Evolutionary conservation across 2,888 invertebrate species (phyloP), one percentile per base, ranked within the genome.

Genomic region (Imbricaverruca yamaguchii): DNA sequence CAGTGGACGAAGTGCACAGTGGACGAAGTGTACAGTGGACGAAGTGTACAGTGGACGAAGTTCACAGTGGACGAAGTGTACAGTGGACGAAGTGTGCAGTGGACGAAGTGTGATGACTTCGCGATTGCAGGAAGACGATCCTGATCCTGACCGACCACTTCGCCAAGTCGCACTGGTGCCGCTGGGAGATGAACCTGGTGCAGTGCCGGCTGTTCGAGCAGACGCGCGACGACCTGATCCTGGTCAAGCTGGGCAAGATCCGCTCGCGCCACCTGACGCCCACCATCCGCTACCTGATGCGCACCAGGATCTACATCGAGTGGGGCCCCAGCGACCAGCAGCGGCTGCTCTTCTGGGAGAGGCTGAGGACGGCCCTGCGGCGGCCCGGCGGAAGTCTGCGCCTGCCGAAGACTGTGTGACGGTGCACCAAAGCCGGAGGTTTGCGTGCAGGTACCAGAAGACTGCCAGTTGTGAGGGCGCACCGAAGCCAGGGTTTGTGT

Each of bases 131-230:
- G 82, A 91, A 90, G 85, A 90, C 92, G 21, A 88, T 93, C 81
- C 87, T 93, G 81, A 87, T 93, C 15, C 89, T 93, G 80, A 92
- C 92, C 81, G 90, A 91, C 84, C 89, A 90, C 84, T 93, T 92
- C 86, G 90, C 92, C 0, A 90, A 90, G 84, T 92, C 92, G 56
- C 91, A 92, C 82, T 93, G 93, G 93, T 92, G 92, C 85, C 88
- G 91, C 67, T 91, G 92, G 90, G 93, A 93, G 85, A 91, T 92
- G 18, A 91, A 91, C 84, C 88, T 92, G 53, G 92, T 92, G 0
- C 91, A 92, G 84, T 90, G 91, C 85, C 88, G 91, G 81, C 87
- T 91, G 82, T 90, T 91, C 83, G 87, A 90, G 56, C 90, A 91
- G 84, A 90, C 91, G 82, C 87, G 87, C 6, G 89, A 90, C 3